phyloP scores from a whole-genome alignment of 2,797 vertebrate species.

The Spondyliosoma cantharus region DNA sequence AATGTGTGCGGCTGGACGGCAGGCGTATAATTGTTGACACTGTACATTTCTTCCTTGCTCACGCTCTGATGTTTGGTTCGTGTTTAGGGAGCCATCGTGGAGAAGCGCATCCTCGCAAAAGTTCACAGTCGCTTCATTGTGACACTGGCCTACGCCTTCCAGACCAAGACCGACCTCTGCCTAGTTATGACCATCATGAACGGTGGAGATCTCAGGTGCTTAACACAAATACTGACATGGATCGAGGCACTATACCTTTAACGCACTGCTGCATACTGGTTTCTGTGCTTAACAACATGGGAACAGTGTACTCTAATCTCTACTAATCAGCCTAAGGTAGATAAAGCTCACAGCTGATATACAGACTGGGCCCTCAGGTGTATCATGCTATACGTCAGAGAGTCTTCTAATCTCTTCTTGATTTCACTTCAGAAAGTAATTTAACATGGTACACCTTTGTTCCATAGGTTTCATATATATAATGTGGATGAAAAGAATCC shows the following conservation, averaged over 20 bases:
- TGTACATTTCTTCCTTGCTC: constrained; percentile 4
- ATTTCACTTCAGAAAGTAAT: neutral
- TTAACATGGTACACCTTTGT: neutral
- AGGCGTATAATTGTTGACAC: neutral
- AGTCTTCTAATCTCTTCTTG: constrained; percentile 2
- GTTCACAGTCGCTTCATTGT: constrained; percentile 88
- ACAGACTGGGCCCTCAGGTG: constrained; percentile 23
- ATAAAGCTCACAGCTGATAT: constrained; percentile 57
- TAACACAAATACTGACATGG: neutral
- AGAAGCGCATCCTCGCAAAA: constrained; percentile 86
- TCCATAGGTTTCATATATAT: constrained; percentile 84
- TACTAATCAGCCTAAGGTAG: constrained; percentile 60
- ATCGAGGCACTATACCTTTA: neutral
- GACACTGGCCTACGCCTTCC: constrained; percentile 84
- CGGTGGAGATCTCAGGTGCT: constrained; percentile 86
- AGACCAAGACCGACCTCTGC: constrained; percentile 86
- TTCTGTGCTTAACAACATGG: constrained; percentile 24
- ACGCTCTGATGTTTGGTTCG: constrained; percentile 36
- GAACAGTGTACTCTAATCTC: constrained; percentile 38
- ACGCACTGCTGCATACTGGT: neutral
- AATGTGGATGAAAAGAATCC: constrained; percentile 86
- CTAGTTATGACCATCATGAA: constrained; percentile 89
- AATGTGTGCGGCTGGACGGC: neutral
- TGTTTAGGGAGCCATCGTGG: constrained; percentile 84
- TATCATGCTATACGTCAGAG: constrained; percentile 30